These are phyloP conservation scores for Pristionchus maxplancki DNA, from an alignment of 2,888 invertebrate genomes.

Conservation along the genomic window DNA sequence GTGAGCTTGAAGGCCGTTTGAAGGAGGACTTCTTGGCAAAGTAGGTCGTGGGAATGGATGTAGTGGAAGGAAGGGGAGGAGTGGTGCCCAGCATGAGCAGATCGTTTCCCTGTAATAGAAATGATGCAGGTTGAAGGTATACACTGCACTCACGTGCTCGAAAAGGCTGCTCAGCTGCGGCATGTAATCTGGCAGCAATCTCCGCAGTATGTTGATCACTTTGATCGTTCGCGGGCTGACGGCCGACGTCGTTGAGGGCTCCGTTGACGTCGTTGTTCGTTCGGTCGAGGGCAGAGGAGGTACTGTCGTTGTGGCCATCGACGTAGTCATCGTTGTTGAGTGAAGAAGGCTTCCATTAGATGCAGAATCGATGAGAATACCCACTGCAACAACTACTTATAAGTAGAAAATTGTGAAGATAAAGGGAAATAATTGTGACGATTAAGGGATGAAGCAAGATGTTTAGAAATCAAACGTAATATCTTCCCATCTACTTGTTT, in stretches of 20 bases:
- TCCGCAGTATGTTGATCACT: constrained; percentile 47
- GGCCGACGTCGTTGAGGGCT: neutral
- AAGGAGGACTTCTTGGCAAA: constrained; percentile 24
- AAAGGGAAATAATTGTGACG: too few relatives aligned
- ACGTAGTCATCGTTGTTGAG: neutral
- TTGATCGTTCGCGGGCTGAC: constrained; percentile 43
- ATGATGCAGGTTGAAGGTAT: too few relatives aligned
- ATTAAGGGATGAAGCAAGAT: too few relatives aligned
- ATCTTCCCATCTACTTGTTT: too few relatives aligned
- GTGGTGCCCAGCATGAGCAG: neutral
- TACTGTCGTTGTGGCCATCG: neutral
- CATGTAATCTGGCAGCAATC: constrained; percentile 50
- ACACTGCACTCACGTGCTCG: constrained; percentile 7
- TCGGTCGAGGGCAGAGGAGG: neutral
- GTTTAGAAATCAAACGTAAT: neutral
- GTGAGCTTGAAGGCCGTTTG: neutral
- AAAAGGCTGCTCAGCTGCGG: constrained; percentile 46
- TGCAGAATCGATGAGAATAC: neutral
- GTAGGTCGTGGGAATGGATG: neutral
- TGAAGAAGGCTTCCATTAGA: neutral
- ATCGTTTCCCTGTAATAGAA: too few relatives aligned
- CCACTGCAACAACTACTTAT: too few relatives aligned
- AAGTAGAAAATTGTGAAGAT: neutral
- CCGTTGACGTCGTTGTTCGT: neutral
- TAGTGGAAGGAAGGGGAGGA: neutral